phyloP scores from a whole-genome alignment of 2,888 invertebrate genomes.

The Drosophila mimica region DNA sequence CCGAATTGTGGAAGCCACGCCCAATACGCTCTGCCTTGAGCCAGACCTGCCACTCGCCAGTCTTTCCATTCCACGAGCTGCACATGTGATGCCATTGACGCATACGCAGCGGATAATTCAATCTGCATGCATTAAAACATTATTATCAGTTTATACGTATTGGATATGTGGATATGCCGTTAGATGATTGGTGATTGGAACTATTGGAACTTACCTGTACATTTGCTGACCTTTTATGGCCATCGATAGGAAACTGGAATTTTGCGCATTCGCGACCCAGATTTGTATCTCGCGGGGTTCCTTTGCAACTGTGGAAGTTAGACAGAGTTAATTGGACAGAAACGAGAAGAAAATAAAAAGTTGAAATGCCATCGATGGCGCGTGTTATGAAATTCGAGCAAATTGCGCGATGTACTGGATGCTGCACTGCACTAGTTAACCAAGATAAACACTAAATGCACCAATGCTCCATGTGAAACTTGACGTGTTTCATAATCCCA shows the following conservation, averaged over 20 bases:
- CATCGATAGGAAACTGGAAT: slow-evolving; percentile 93
- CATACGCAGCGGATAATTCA: slow-evolving; percentile 89
- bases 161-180: background rate
- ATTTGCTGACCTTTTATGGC: slow-evolving; percentile 93
- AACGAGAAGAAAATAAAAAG: slow-evolving; percentile 3
- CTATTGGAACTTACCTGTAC: slow-evolving; percentile 87
- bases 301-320: slow-evolving; percentile 87
- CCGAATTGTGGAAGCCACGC: slow-evolving; percentile 94
- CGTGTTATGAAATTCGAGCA: slow-evolving; percentile 38
- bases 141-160: background rate
- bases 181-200: slow-evolving; percentile 18
- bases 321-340: slow-evolving; percentile 20
- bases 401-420: slow-evolving; percentile 45
- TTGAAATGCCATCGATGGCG: slow-evolving; percentile 16
- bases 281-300: slow-evolving; percentile 90
- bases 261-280: slow-evolving; percentile 92
- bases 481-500: background rate
- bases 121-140: slow-evolving; percentile 82
- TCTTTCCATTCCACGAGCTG: slow-evolving; percentile 94
- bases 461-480: background rate
- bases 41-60: slow-evolving; percentile 96
- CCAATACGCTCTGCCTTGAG: slow-evolving; percentile 94
- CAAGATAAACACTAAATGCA: background rate
- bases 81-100: slow-evolving; percentile 94
- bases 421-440: slow-evolving; percentile 22